These are phyloP conservation scores for Eurosta solidaginis DNA, from an alignment of 1,140 invertebrate species.

Conservation along the genomic window DNA sequence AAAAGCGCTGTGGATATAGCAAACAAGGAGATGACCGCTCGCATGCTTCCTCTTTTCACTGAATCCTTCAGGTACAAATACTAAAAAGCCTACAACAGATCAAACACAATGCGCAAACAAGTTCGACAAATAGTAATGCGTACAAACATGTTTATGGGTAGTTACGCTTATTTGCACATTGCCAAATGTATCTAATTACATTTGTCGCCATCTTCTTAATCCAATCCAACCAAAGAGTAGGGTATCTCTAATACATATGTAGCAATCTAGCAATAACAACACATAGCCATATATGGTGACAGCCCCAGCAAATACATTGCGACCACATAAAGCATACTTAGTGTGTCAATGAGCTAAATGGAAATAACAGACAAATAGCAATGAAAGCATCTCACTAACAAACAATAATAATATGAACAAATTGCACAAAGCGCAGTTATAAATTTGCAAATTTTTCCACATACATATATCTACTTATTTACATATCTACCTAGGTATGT, in stretches of 20 bases:
- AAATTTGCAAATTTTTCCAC: no score
- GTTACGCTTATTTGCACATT: background rate
- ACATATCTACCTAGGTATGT: background rate
- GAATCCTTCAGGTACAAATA: no score
- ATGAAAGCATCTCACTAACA: background rate
- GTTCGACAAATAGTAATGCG: background rate
- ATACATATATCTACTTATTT: background rate
- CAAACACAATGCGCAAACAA: background rate
- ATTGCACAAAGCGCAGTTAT: background rate
- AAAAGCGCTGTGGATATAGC: no score
- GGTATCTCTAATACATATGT: background rate
- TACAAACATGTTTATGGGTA: background rate
- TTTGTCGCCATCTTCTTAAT: conserved; percentile 1
- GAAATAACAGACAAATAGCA: background rate
- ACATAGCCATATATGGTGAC: background rate
- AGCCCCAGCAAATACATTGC: background rate
- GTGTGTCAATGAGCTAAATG: background rate
- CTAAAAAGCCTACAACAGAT: no score
- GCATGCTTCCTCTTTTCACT: no score
- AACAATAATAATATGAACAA: background rate
- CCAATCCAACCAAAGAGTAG: background rate
- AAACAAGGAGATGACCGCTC: no score
- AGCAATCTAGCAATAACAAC: background rate
- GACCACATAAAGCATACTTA: background rate
- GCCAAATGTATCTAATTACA: conserved; percentile 29